phyloP scores from a whole-genome alignment of 2,113 vertebrate genomes.

The Pantherophis guttatus region DNA sequence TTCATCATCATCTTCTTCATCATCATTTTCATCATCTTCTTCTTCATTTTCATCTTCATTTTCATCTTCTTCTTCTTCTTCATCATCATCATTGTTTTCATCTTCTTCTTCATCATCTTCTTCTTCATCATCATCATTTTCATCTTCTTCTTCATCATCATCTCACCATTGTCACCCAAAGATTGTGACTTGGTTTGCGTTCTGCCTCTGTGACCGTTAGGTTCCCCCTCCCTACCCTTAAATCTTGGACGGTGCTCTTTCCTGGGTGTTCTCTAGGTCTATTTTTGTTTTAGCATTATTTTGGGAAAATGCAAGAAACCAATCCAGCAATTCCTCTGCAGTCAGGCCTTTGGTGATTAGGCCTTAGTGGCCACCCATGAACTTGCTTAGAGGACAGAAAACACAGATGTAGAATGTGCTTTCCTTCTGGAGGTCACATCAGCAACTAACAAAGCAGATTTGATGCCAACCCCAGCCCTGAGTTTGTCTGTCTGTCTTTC shows the following conservation, averaged over 20 bases:
- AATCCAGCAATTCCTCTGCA: not conserved
- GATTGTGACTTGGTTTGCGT: not conserved
- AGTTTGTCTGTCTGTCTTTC: too few relatives aligned
- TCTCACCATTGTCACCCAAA: not conserved
- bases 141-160: not conserved
- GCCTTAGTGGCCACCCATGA: conserved; percentile 3
- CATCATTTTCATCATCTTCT: too few relatives aligned
- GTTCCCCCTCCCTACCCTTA: not conserved
- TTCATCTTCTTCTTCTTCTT: too few relatives aligned
- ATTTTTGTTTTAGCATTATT: not conserved
- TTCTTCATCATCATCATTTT: too few relatives aligned
- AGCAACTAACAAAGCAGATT: not conserved
- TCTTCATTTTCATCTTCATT: too few relatives aligned
- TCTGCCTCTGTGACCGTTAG: not conserved
- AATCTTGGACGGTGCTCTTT: not conserved
- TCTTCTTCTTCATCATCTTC: too few relatives aligned
- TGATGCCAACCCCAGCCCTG: conserved; percentile 20
- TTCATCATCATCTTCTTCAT: not conserved
- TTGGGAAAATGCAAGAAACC: not conserved
- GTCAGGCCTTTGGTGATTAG: not conserved
- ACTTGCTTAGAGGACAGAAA: conserved; percentile 10
- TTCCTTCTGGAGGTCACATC: conserved; percentile 19
- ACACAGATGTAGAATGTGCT: conserved; percentile 9
- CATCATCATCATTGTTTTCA: too few relatives aligned
- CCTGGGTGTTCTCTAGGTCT: not conserved